Base-by-base conservation (phyloP, 2,888 invertebrate species). In the Chrysolina oricalcia region DNA sequence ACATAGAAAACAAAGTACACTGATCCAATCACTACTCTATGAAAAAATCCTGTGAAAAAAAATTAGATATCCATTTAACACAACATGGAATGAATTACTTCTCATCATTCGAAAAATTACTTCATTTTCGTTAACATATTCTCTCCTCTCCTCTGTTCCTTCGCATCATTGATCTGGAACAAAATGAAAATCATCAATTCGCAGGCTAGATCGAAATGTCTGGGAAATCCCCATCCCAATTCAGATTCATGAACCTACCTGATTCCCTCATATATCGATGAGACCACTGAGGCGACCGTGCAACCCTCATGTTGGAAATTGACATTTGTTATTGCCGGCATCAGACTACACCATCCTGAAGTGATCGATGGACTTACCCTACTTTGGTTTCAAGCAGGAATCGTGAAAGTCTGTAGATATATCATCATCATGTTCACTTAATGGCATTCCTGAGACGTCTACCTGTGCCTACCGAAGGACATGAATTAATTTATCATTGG, bases 391-490 rank as follows among this genome's bases (percentile, higher is more conserved):
- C 65, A n/a, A 59, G 68, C 67, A 19, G 67, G 67, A 77, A 43
- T 59, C 72, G 64, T 63, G 53, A 72, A 67, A 70, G 64, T 74
- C 72, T 35, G 63, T 62, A 72, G 77, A 74, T 77, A 72, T 77
- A 72, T 77, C 74, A 77, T 77, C 77, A 74, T 70, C 72, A 63
- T 72, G 70, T 72, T 69, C 70, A 53, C 63, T 65, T 72, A 74
- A 74, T 74, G 67, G 69, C 65, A 53, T 72, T 71, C 72, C 73
- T 46, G 17, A 17, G 64, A 67, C 35, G 17, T 62, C 43, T 19
- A 43, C 65, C 50, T 50, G 68, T 63, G 43, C 63, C 21, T 13
- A 23, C 19, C 63, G 11, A 43, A 41, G 53, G 73, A 40, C 69
- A 70, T 27, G 27, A 64, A 70, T 69, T 56, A 69, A 69, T 73